Evolutionary conservation across 2,888 invertebrate species (phyloP), one percentile per base, ranked within the genome.

Genomic region (Chesias legatella): DNA sequence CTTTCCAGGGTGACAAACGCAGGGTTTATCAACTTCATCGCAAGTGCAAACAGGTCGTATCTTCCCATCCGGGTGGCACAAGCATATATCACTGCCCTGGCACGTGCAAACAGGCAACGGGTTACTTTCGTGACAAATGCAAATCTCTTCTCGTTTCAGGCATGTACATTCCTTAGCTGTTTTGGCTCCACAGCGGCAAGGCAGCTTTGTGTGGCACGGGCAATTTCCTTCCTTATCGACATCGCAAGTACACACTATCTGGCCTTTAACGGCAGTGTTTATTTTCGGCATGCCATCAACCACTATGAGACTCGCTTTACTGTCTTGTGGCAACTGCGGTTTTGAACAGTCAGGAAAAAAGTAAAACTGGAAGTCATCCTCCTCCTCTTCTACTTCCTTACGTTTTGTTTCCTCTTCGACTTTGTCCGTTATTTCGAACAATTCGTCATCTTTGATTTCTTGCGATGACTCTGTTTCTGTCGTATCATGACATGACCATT

Each of bases 281-380:
- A 84, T 50, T 62, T 72, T 58, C 6, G 88, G 88, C 33, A 86
- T 37, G 7, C 85, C 88, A 51, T 84, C 66, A 7, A 73, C 72
- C 13, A 77, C 53, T 1, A 80, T 50, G 8, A 88, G 21, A 53
- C 83, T 88, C 7, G 65, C 63, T 51, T 75, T 66, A 41, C 81
- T 81, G 37, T 73, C 56, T 48, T 51, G 51, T 5, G 64, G 50
- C 5, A 63, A 53, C 8, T 45, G 43, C 23, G 75, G 65, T 47
- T 79, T 78, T 21, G 51, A 56, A 40, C 85, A 85, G 49, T 86
- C 81, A n/a, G 86, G 79, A 38, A 80, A 88, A 49, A 88, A 88
- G 56, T 71, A 88, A 55, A 83, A 79, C 48, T 81, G 72, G 58
- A 86, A 88, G 50, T 86, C 75, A 30, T 79, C 43, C 9, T 72